Conservation (phyloP, 37 sponge, comb jelly and placozoan species). For the Eunapius fragilis region DNA sequence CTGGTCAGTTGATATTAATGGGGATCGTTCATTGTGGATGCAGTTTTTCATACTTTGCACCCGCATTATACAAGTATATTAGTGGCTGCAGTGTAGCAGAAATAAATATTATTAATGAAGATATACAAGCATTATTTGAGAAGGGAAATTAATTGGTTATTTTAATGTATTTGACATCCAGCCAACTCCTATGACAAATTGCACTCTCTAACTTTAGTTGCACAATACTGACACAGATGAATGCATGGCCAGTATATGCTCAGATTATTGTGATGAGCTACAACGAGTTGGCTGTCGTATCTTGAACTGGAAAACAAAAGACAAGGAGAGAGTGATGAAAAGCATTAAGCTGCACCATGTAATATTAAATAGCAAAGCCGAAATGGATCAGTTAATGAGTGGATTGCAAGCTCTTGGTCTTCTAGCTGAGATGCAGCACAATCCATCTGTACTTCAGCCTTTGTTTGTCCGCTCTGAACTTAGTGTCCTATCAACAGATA, state of each 20-base stretch:
- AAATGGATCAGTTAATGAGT: not conserved
- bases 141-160: too few relatives aligned
- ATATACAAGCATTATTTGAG: not conserved
- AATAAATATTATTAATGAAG: not conserved
- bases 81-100: constrained; percentile 4
- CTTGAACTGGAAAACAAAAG: not conserved
- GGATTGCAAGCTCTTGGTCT: not conserved
- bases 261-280: not conserved
- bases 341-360: not conserved
- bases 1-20: constrained; percentile 17
- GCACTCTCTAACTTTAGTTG: not conserved
- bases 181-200: too few relatives aligned
- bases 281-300: not conserved
- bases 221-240: not conserved
- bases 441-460: too few relatives aligned
- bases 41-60: constrained; percentile 32
- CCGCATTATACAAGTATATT: constrained; percentile 14
- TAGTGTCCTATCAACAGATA: too few relatives aligned
- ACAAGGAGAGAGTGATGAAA: not conserved
- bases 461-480: too few relatives aligned
- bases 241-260: not conserved
- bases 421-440: too few relatives aligned
- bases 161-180: too few relatives aligned
- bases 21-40: constrained; percentile 15
- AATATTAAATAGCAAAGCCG: not conserved